Percentiles rank a stretch among this genome's conserved stretches.
Evolutionary conservation across 2,888 invertebrate genomes (phyloP).

Genomic region (Galerucella pusilla): DNA sequence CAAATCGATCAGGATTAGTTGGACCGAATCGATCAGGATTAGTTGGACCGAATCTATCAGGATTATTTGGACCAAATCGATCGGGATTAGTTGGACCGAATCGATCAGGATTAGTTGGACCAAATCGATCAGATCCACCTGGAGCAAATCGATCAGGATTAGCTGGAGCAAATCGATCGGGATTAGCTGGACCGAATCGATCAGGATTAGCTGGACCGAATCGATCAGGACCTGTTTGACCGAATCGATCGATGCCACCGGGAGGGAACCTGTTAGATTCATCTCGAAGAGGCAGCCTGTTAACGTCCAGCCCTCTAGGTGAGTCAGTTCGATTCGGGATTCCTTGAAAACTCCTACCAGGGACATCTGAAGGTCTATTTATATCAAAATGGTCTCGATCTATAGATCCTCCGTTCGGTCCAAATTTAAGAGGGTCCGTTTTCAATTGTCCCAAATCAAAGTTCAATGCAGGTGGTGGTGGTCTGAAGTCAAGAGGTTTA

Average conservation of each 20-base stretch:
- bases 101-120: neutral
- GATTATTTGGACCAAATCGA: neutral
- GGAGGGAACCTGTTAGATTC: neutral
- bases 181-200: slow-evolving; percentile 11
- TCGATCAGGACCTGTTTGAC: neutral
- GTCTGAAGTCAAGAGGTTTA: slow-evolving; percentile 39
- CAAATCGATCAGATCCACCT: neutral
- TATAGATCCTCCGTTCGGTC: neutral
- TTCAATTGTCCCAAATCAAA: slow-evolving; percentile 31
- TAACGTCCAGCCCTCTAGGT: neutral
- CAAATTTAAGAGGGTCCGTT: neutral
- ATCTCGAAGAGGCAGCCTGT: neutral
- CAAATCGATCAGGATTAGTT: slow-evolving; percentile 11
- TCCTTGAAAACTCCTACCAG: neutral
- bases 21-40: slow-evolving; percentile 12
- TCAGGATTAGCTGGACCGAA: slow-evolving; percentile 7
- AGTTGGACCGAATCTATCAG: slow-evolving; percentile 14
- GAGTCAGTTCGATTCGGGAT: neutral
- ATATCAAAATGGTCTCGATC: slow-evolving; percentile 11
- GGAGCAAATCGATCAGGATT: slow-evolving; percentile 3
- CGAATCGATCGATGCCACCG: slow-evolving; percentile 6
- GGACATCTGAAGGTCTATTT: neutral
- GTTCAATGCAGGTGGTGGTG: slow-evolving; percentile 33
- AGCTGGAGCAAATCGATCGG: neutral
- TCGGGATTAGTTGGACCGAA: neutral